Evolutionary conservation across 1,140 invertebrate species (phyloP).

Genomic region (Gryon sp.): DNA sequence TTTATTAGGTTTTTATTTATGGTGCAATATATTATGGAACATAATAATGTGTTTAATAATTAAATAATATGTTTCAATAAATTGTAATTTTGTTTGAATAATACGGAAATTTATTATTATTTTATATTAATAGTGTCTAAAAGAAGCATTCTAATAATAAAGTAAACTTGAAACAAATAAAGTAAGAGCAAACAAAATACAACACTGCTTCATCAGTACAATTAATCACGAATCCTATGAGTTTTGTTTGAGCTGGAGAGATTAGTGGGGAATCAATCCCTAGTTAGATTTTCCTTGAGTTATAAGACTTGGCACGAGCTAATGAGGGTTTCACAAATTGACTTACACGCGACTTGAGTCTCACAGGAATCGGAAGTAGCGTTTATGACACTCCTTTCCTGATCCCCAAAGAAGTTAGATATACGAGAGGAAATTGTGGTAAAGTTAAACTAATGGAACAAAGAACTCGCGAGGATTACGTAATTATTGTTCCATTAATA

Average conservation of each 20-base stretch:
- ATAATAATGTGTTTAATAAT: too few species aligned
- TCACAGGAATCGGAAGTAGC: neutral
- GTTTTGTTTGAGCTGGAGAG: conserved; percentile 20
- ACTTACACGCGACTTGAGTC: conserved; percentile 32
- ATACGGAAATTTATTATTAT: too few species aligned
- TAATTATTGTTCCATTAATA: conserved; percentile 24
- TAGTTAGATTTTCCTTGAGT: conserved; percentile 51
- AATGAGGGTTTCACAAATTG: conserved; percentile 47
- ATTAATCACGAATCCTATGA: conserved; percentile 24
- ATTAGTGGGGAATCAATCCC: conserved; percentile 38
- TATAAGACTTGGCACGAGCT: conserved; percentile 39
- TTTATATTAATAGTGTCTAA: too few species aligned
- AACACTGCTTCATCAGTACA: conserved; percentile 13
- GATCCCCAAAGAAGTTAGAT: conserved; percentile 11
- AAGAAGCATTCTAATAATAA: too few species aligned
- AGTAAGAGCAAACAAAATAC: neutral
- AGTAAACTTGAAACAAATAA: neutral
- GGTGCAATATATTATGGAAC: too few species aligned
- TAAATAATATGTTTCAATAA: too few species aligned
- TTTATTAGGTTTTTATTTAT: too few species aligned
- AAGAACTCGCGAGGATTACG: conserved; percentile 4
- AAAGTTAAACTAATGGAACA: neutral
- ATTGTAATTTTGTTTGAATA: too few species aligned
- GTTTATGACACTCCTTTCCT: conserved; percentile 35
- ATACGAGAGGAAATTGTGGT: neutral